A percentile compares a stretch with the other conserved stretches of the same genome.
These are phyloP conservation scores for Hippocampus kuda DNA, from an alignment of 2,797 vertebrate species.

Conservation along the genomic window DNA sequence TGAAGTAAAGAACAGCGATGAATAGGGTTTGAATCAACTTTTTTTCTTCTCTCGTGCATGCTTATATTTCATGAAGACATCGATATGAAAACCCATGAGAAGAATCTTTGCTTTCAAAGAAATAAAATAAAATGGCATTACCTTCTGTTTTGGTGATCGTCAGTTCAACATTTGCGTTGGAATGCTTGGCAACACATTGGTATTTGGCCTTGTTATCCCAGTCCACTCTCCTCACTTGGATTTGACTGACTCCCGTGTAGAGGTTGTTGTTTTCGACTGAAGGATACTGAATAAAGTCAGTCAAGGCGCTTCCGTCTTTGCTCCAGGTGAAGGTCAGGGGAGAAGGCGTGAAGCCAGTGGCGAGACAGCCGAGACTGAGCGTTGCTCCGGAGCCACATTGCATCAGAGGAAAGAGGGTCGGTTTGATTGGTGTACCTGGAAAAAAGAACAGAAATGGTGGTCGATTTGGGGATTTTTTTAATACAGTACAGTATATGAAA, in stretches of 20 bases:
- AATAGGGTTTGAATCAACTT: too few relatives aligned
- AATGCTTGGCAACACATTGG: slow-evolving; percentile 29
- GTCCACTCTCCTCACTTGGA: slow-evolving; percentile 34
- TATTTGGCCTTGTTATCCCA: not conserved
- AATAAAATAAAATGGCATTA: slow-evolving; percentile 22
- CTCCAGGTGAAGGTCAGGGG: slow-evolving; percentile 42
- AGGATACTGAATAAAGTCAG: slow-evolving; percentile 51
- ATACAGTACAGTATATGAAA: too few relatives aligned
- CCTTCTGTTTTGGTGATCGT: accelerated
- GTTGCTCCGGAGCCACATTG: slow-evolving; percentile 29
- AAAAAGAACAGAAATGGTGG: not conserved
- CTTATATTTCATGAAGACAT: not conserved
- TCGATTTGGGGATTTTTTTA: too few relatives aligned
- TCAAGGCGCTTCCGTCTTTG: not conserved
- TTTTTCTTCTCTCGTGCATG: not conserved
- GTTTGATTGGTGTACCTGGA: not conserved
- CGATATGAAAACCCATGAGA: not conserved
- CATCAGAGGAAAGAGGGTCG: slow-evolving; percentile 35
- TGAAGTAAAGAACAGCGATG: too few relatives aligned
- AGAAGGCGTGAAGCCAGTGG: slow-evolving; percentile 42
- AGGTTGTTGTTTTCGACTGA: not conserved
- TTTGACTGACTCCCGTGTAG: slow-evolving; percentile 46
- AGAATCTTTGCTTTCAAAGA: not conserved
- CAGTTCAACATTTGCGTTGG: accelerated
- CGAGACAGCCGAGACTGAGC: slow-evolving; percentile 53